These are phyloP conservation scores for Labeo rohita DNA, from an alignment of 2,113 vertebrate genomes.

Conservation along the genomic window DNA sequence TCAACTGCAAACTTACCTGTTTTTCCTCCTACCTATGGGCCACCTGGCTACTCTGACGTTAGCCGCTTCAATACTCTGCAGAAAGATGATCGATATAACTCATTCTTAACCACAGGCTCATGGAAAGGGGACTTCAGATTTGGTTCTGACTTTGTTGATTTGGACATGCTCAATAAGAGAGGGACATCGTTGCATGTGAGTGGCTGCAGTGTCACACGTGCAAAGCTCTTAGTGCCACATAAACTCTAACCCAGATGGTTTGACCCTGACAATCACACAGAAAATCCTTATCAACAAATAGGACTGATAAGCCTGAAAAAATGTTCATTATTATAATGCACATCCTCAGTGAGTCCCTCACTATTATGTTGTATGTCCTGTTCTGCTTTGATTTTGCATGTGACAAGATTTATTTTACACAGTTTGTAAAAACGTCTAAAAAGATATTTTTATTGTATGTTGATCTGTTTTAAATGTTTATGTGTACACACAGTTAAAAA, in stretches of 20 bases:
- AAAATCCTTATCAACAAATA: background rate
- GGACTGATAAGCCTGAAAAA: background rate
- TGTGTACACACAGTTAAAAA: too few species aligned
- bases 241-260: background rate
- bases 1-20: slow-evolving; percentile 65
- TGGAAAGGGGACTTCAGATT: slow-evolving; percentile 76
- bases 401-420: background rate
- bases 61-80: slow-evolving; percentile 70
- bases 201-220: slow-evolving; percentile 58
- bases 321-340: background rate
- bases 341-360: background rate
- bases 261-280: background rate
- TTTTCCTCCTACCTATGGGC: slow-evolving; percentile 68
- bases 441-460: background rate
- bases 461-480: background rate
- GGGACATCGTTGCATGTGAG: slow-evolving; percentile 60
- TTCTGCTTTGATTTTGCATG: background rate
- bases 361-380: background rate
- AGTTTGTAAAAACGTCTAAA: background rate
- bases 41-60: slow-evolving; percentile 65
- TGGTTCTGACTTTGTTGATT: slow-evolving; percentile 66
- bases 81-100: slow-evolving; percentile 69
- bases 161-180: slow-evolving; percentile 69
- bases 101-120: slow-evolving; percentile 72
- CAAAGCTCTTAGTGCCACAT: slow-evolving; percentile 11